Base-by-base conservation (phyloP, 1,140 invertebrate genomes). In the Drosophila teissieri region DNA sequence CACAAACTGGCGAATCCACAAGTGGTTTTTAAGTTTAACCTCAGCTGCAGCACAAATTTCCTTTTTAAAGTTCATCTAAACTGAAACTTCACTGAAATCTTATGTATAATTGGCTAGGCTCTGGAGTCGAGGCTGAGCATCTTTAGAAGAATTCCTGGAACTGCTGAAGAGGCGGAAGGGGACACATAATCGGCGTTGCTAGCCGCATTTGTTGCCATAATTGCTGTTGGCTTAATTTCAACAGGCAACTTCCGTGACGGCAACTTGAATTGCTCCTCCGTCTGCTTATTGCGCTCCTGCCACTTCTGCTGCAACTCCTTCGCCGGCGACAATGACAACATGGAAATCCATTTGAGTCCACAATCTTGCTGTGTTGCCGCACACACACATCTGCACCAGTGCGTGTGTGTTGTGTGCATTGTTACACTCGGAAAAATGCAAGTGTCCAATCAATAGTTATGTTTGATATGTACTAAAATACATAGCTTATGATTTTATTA, bases 171-270 rank as follows among this genome's bases (percentile, higher is more conserved):
- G 36, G 37, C 44, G 19, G 27, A 55, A 46, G 75, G 73, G 53
- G 34, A 51, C 54, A 37, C 63, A 76, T 86, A 86, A 86, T 86
- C 80, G 82, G 48, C 70, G 82, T 70, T 86, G 83, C 69, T 82
- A 88, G 82, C 79, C 80, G 65, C 79, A 88, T 82, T 85, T 85
- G 78, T 82, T 78, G 80, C 83, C 79, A 88, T 86, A 88, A 88
- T 86, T 88, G 82, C 82, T 86, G 82, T 86, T 86, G 82, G 82
- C 82, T 86, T 86, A 86, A 86, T 86, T 86, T 86, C 70, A 86
- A 86, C 83, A 68, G 82, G 70, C 83, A 80, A 86, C 82, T 86
- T 86, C 82, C 82, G 84, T 68, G 72, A 68, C 83, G 78, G 82
- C 83, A 79, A 88, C 82, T 88, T 75, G 78, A 78, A 72, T 77